Conservation (phyloP, 2,797 vertebrate genomes). For the Molossus molossus region DNA sequence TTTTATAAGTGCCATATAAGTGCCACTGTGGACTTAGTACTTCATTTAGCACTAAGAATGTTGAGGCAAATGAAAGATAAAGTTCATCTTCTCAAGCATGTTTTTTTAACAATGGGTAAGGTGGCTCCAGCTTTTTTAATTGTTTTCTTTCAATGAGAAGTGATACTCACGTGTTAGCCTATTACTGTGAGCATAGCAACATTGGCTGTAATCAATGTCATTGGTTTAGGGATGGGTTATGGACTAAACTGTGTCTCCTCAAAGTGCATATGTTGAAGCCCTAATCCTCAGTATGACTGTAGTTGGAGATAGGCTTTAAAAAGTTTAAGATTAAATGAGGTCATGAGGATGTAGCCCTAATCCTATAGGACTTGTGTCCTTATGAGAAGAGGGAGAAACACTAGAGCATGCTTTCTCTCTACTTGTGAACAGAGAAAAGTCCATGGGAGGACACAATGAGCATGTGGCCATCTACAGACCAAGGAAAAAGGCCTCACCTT, state of each 20-base stretch:
- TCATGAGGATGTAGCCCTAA: not conserved
- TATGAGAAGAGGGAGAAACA: not conserved
- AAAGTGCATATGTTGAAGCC: not conserved
- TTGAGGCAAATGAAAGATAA: not conserved
- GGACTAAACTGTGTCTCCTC: not conserved
- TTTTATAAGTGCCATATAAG: not conserved
- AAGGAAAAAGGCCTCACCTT: not conserved
- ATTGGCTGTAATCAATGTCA: not conserved
- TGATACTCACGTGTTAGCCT: not conserved
- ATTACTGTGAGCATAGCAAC: not conserved
- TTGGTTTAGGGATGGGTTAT: not conserved
- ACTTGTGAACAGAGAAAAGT: not conserved
- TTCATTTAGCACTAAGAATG: not conserved
- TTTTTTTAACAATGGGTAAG: not conserved
- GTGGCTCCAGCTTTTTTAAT: not conserved
- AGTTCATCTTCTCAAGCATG: not conserved
- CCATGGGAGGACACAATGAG: accelerated
- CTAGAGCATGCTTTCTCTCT: not conserved
- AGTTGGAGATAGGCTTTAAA: not conserved
- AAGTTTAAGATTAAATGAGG: not conserved
- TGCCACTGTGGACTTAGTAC: not conserved
- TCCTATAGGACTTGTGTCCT: not conserved
- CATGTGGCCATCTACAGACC: not conserved
- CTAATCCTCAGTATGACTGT: not conserved
- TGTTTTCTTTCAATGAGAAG: not conserved